Conservation (phyloP, 2,113 vertebrate species). For the Silurus asotus region DNA sequence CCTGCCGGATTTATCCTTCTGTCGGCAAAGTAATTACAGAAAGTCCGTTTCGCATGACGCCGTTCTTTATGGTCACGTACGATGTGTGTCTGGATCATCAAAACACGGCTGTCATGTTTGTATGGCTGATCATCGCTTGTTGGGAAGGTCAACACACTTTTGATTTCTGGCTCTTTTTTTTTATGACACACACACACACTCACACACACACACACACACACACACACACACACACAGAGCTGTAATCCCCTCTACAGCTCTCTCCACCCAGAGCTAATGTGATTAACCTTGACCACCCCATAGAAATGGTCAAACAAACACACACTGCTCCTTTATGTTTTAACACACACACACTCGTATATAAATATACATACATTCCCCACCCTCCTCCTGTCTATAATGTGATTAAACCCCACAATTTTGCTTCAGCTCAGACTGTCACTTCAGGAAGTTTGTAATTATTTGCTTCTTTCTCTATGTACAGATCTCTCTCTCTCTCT, state of each 20-base stretch:
- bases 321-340: constrained; percentile 47
- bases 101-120: neutral
- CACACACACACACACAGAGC: too few relatives aligned
- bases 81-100: neutral
- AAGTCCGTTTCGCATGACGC: neutral
- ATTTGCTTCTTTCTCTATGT: constrained; percentile 7
- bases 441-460: constrained; percentile 37
- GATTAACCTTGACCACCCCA: constrained; percentile 63
- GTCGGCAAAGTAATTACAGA: neutral
- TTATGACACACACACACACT: neutral
- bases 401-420: constrained; percentile 48
- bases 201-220: neutral
- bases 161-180: neutral
- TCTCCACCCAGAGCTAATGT: constrained; percentile 64
- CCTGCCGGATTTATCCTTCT: neutral
- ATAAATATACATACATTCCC: constrained; percentile 13
- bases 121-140: neutral
- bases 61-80: neutral
- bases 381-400: constrained; percentile 42
- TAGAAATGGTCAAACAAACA: constrained; percentile 49
- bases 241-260: constrained; percentile 58
- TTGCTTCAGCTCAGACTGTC: constrained; percentile 33
- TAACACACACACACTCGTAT: neutral
- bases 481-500: neutral
- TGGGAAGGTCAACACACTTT: neutral